Percentiles rank a stretch among this genome's conserved stretches.
Evolutionary conservation across 2,113 vertebrate species (phyloP).

Genomic region (Rhinoderma darwinii): DNA sequence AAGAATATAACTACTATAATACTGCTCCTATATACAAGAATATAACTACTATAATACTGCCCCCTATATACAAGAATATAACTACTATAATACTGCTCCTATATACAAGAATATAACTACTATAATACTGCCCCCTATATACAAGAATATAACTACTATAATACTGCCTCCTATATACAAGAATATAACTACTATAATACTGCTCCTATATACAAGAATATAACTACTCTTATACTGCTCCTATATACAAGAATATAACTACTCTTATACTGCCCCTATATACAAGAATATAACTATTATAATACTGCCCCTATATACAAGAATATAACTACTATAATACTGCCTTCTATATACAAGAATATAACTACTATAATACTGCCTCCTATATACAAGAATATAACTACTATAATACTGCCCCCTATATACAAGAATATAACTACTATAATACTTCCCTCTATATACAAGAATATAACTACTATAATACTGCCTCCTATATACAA

Average conservation of each 20-base stretch:
- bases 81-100: too few species aligned
- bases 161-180: neutral
- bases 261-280: neutral
- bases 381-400: slow-evolving; percentile 8
- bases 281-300: slow-evolving; percentile 2
- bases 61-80: too few species aligned
- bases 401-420: slow-evolving; percentile 8
- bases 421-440: slow-evolving; percentile 14
- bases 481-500: neutral
- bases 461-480: too few species aligned
- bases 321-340: neutral
- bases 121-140: too few species aligned
- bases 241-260: slow-evolving; percentile 1
- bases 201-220: neutral
- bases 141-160: slow-evolving; percentile 11
- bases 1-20: too few species aligned
- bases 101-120: too few species aligned
- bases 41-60: neutral
- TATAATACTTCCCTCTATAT: slow-evolving; percentile 2
- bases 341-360: too few species aligned
- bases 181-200: slow-evolving; percentile 12
- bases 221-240: neutral
- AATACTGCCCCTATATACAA: neutral
- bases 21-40: too few species aligned
- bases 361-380: slow-evolving; percentile 11